Conservation (phyloP, 2,888 invertebrate genomes). For the Ametastegia equiseti region DNA sequence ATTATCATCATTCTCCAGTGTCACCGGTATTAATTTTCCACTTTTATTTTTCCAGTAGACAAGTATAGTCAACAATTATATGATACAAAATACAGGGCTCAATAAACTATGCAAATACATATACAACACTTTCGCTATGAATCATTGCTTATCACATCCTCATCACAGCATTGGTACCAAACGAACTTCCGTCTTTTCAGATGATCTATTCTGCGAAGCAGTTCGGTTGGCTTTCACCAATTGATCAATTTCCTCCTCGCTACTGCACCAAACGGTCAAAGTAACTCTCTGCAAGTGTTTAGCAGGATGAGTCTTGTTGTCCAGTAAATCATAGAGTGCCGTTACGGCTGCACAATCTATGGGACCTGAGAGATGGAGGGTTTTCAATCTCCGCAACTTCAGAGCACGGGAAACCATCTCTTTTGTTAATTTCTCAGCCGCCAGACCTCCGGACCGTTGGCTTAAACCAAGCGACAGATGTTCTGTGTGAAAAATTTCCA, state of each 20-base stretch:
- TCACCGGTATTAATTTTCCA: neutral
- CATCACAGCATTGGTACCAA: slow-evolving; percentile 34
- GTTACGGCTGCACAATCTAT: slow-evolving; percentile 12
- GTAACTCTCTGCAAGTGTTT: slow-evolving; percentile 5
- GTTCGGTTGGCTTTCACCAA: slow-evolving; percentile 1
- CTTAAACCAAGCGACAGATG: slow-evolving; percentile 14
- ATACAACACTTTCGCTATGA: neutral
- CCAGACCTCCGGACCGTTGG: neutral
- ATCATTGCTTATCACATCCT: neutral
- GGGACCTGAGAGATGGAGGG: slow-evolving; percentile 41
- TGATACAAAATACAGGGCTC: neutral
- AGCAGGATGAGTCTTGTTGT: neutral
- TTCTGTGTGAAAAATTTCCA: neutral
- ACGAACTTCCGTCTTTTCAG: slow-evolving; percentile 24
- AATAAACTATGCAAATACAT: neutral
- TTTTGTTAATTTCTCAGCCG: neutral
- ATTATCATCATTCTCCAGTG: neutral
- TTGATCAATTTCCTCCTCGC: slow-evolving; percentile 29
- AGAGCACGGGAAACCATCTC: slow-evolving; percentile 23
- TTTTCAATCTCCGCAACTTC: slow-evolving; percentile 30
- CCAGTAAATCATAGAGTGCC: slow-evolving; percentile 24
- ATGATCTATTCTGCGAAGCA: slow-evolving; percentile 14
- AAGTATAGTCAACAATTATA: neutral
- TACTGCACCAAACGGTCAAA: slow-evolving; percentile 34
- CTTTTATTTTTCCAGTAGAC: neutral